A percentile compares a stretch with the other conserved stretches of the same genome.
These are phyloP conservation scores for Phasianus colchicus DNA, from an alignment of 2,113 vertebrate species.

Conservation along the genomic window DNA sequence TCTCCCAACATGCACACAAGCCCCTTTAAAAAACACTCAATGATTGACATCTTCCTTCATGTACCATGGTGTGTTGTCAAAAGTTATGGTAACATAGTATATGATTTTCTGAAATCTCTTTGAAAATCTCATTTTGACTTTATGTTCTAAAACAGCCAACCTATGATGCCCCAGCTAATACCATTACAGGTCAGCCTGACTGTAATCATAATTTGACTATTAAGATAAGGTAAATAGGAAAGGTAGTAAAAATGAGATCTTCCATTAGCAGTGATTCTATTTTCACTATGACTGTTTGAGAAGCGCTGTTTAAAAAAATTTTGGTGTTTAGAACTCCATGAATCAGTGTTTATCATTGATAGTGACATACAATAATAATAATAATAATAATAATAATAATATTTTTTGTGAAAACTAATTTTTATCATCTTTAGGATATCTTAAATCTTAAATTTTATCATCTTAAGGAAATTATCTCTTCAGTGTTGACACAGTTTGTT, in stretches of 20 bases:
- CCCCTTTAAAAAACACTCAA: not conserved
- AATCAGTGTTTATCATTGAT: not conserved
- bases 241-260: not conserved
- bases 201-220: not conserved
- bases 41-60: not conserved
- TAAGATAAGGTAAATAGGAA: not conserved
- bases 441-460: no score
- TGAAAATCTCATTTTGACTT: slow-evolving; percentile 5
- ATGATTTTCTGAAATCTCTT: not conserved
- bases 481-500: not conserved
- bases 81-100: not conserved
- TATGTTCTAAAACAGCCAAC: not conserved
- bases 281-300: not conserved
- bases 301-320: not conserved
- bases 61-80: not conserved
- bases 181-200: not conserved
- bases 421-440: not conserved
- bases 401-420: not conserved
- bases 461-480: not conserved
- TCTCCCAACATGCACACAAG: not conserved
- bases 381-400: fast-evolving
- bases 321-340: not conserved
- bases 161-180: not conserved
- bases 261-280: not conserved
- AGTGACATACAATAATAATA: not conserved